A percentile compares a stretch with the other conserved stretches of the same genome.
Conservation (phyloP, 2,113 vertebrate genomes). For the Psephotus haematonotus region DNA sequence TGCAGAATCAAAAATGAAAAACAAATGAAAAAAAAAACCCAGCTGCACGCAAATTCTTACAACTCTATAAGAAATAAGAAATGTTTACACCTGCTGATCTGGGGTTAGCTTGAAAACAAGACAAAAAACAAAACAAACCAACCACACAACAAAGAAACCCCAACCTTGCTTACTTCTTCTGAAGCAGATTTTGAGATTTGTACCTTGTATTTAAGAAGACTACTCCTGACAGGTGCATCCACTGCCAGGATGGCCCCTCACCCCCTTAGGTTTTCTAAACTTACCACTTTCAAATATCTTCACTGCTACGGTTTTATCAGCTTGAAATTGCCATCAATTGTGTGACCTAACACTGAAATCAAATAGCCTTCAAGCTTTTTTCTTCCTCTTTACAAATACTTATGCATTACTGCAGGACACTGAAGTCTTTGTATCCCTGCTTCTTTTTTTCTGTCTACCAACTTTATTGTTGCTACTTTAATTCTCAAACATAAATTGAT, state of each 20-base stretch:
- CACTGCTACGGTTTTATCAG: not conserved
- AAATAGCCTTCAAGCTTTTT: not conserved
- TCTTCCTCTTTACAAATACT: not conserved
- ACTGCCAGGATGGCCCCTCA: fast-evolving
- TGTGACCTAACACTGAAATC: not conserved
- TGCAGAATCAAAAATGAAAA: not conserved
- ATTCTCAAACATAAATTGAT: not conserved
- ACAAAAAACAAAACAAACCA: fast-evolving
- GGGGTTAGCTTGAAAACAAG: not conserved
- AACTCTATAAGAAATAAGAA: not conserved
- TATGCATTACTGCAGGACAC: not conserved
- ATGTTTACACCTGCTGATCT: not conserved
- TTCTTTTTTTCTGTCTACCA: not conserved
- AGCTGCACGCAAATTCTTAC: not conserved
- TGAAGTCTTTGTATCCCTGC: not conserved
- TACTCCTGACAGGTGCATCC: not conserved
- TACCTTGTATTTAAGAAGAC: not conserved
- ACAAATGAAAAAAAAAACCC: not conserved
- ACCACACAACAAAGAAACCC: not conserved
- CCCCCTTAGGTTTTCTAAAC: not conserved
- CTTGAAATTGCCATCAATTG: not conserved
- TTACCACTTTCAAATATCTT: not conserved
- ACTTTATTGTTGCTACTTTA: not conserved
- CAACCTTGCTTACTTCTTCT: not conserved
- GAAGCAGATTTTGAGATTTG: not conserved